A percentile compares a stretch with the other conserved stretches of the same genome.
phyloP scores from a whole-genome alignment of 2,888 invertebrate genomes.

The Parthenolecanium corni region DNA sequence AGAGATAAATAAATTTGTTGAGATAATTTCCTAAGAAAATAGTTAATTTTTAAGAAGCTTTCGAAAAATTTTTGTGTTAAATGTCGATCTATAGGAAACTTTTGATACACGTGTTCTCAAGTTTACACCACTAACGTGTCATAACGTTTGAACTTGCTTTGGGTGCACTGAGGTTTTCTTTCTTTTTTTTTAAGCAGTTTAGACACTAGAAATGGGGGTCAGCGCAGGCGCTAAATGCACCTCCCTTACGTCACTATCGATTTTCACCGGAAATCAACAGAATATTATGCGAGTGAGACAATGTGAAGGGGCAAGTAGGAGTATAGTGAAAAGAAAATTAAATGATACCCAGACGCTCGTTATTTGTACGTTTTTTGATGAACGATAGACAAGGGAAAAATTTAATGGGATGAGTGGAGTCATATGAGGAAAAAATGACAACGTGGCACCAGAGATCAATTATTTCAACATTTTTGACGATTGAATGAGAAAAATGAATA shows the following conservation, averaged over 20 bases:
- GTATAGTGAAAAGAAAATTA: not conserved
- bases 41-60: no score
- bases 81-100: not conserved
- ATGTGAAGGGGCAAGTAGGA: not conserved
- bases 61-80: no score
- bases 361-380: no score
- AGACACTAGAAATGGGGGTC: not conserved
- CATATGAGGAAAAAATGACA: no score
- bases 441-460: no score
- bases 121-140: constrained; percentile 3
- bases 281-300: constrained; percentile 9
- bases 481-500: no score
- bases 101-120: constrained; percentile 15
- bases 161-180: constrained; percentile 6
- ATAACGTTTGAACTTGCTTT: constrained; percentile 12
- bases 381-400: no score
- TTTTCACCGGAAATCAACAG: constrained; percentile 24
- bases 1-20: not conserved
- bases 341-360: constrained; percentile 4
- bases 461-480: no score
- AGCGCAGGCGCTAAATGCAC: constrained; percentile 14
- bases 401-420: no score
- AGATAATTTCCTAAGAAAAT: not conserved
- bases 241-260: constrained; percentile 22
- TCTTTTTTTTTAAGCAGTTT: no score